Base-by-base conservation (phyloP, 2,888 invertebrate species). In the Dilophus febrilis region DNA sequence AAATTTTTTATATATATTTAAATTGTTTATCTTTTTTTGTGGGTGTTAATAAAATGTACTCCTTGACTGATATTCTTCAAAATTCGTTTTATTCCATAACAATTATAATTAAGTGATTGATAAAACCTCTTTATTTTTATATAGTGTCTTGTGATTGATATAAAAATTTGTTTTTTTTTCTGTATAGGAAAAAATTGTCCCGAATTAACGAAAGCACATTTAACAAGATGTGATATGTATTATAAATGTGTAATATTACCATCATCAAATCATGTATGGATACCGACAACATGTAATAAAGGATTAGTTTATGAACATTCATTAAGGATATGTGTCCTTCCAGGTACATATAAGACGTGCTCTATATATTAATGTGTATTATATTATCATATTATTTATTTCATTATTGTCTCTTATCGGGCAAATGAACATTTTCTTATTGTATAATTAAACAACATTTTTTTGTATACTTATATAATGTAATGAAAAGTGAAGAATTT, bases 271-370 rank as follows among this genome's bases (percentile, higher is more conserved):
- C 53, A 59, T 19, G 56, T 59, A 13, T 63, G 63, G 63, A 47
- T 61, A 11, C 61, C 62, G 4, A 47, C 48, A 7, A 53, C 49
- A 32, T 63, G 63, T 41, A 54, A 55, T 17, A 52, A 57, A 34
- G 63, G 63, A 5, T 46, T 63, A 7, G 50, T 63, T 3, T 63
- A 57, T 42, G 62, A 63, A 38, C 53, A 53, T 19, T 53, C 51
- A 43, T 47, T 61, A n/a, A 51, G 48, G n/a, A 51, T 54, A 26
- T 63, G 62, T 44, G 62, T 61, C 10, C 36, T 63, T 27, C 59
- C 62, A 4, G 61, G 40, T 40, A 35, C 17, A 28, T 7, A 37
- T 22, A n/a, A n/a, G n/a, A 27, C 29, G 13, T 11, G 12, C 12
- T 32, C 32, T 14, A 32, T 32, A 32, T 16, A 32, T 32, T 17